These are phyloP conservation scores for Natrix natrix DNA, from an alignment of 2,797 vertebrate species.

Conservation along the genomic window DNA sequence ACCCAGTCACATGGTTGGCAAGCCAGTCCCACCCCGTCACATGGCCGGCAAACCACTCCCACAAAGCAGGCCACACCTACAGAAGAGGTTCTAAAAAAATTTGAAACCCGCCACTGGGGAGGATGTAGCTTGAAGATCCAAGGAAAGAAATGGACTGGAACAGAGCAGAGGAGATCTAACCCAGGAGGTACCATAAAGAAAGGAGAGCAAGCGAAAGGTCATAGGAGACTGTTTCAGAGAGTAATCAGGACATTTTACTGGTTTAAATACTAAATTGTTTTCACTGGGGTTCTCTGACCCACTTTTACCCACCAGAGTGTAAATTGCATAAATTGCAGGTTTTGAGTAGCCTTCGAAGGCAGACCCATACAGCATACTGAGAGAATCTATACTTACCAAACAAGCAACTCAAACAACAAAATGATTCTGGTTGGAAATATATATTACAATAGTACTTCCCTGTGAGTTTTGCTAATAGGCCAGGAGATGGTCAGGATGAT, in stretches of 20 bases:
- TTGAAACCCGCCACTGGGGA: neutral
- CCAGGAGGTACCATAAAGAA: neutral
- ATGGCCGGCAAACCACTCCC: too few species aligned
- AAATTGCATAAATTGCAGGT: neutral
- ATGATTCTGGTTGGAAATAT: neutral
- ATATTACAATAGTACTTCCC: neutral
- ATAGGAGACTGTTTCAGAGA: neutral
- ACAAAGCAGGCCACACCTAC: too few species aligned
- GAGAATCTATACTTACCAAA: neutral
- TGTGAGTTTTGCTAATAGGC: neutral
- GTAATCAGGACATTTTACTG: neutral
- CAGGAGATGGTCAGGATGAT: neutral
- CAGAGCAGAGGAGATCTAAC: neutral
- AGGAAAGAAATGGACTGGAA: neutral
- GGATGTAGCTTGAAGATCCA: neutral
- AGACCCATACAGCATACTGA: neutral
- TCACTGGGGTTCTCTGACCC: neutral
- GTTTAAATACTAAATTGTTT: neutral
- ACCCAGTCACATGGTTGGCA: too few species aligned
- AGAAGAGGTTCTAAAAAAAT: too few species aligned
- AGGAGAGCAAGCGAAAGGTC: neutral
- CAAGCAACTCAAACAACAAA: neutral
- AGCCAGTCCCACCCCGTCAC: too few species aligned
- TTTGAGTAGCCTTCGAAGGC: neutral
- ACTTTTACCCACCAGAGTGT: neutral